Conservation (phyloP, 2,797 vertebrate species). For the Pampus argenteus region DNA sequence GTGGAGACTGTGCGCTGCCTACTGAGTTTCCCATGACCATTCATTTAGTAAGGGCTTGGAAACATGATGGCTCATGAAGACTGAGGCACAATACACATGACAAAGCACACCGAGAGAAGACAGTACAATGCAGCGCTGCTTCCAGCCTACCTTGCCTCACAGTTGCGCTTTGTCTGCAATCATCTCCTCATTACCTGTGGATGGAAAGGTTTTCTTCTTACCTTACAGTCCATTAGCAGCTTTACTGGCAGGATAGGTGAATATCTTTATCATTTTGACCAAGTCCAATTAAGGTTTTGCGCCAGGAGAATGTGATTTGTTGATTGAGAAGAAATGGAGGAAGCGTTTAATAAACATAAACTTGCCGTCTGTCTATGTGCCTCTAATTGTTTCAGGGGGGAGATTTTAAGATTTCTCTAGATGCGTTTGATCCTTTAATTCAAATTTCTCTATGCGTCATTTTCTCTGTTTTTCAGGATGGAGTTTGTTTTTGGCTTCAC, state of each 20-base stretch:
- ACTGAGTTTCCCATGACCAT: slow-evolving; percentile 82
- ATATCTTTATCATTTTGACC: not conserved
- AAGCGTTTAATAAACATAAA: not conserved
- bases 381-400: not conserved
- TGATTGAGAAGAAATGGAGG: not conserved
- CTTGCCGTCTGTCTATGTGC: not conserved
- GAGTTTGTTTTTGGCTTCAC: slow-evolving; percentile 13
- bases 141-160: slow-evolving; percentile 27
- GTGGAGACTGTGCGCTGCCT: slow-evolving; percentile 55
- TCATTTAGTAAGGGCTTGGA: slow-evolving; percentile 61
- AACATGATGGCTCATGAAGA: slow-evolving; percentile 60
- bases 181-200: slow-evolving; percentile 15
- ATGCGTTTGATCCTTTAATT: not conserved
- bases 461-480: slow-evolving; percentile 24
- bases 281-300: not conserved
- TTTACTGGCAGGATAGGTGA: not conserved
- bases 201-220: slow-evolving; percentile 11
- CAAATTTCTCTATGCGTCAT: not conserved
- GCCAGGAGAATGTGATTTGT: not conserved
- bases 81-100: slow-evolving; percentile 57
- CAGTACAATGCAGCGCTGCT: slow-evolving; percentile 23
- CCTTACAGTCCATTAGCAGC: not conserved
- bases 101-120: slow-evolving; percentile 35
- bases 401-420: not conserved
- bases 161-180: slow-evolving; percentile 5